Evolutionary conservation across 2,113 vertebrate species (phyloP).

Genomic region (Irena cyanogastra): DNA sequence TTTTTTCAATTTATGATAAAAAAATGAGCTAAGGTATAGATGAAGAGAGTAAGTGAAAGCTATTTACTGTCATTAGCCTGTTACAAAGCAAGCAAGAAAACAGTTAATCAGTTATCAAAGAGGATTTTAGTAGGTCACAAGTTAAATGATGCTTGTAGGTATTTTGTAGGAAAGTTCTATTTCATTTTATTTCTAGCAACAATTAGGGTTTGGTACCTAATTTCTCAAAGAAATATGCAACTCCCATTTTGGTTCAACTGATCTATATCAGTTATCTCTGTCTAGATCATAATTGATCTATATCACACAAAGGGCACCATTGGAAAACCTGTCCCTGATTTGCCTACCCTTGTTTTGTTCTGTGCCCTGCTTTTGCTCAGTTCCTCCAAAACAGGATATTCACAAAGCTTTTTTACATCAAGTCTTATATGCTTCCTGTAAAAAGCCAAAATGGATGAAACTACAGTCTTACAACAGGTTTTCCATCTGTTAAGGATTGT

Average conservation of each 20-base stretch:
- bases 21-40: background rate
- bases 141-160: background rate
- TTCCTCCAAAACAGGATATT: conserved; percentile 36
- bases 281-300: background rate
- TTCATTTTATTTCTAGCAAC: background rate
- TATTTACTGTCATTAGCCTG: conserved; percentile 14
- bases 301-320: background rate
- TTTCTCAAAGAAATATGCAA: background rate
- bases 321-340: background rate
- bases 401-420: conserved; percentile 34
- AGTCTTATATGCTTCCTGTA: conserved; percentile 8
- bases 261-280: background rate
- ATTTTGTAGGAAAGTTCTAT: background rate
- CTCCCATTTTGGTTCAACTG: background rate
- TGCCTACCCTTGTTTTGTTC: background rate
- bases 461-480: background rate
- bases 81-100: conserved; percentile 27
- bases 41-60: background rate
- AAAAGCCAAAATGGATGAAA: conserved; percentile 45
- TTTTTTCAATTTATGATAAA: background rate
- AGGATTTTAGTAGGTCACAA: conserved; percentile 38
- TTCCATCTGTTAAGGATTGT: conserved; percentile 51
- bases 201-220: background rate
- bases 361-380: conserved; percentile 6
- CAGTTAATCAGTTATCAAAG: background rate